Evolutionary conservation across 2,113 vertebrate genomes (phyloP).

Genomic region (Amia ocellicauda): DNA sequence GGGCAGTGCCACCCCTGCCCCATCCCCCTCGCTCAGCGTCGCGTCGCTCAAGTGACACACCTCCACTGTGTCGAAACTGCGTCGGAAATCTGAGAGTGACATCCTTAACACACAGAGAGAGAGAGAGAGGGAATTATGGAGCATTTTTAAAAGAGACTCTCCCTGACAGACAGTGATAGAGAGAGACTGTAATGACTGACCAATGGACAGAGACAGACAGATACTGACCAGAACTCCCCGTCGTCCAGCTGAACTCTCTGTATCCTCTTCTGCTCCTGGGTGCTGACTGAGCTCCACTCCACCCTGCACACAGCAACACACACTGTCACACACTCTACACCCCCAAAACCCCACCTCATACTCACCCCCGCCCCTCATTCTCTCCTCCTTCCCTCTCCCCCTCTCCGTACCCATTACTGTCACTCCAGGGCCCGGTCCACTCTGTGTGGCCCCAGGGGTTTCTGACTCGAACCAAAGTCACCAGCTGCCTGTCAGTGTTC

Average conservation of each 20-base stretch:
- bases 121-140: neutral
- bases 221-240: slow-evolving; percentile 48
- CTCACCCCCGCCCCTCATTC: too few species aligned
- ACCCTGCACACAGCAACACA: slow-evolving; percentile 17
- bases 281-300: slow-evolving; percentile 32
- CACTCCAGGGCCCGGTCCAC: slow-evolving; percentile 70
- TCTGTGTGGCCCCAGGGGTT: slow-evolving; percentile 72
- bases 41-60: slow-evolving; percentile 61
- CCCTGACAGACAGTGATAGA: too few species aligned
- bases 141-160: too few species aligned
- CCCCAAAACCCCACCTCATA: too few species aligned
- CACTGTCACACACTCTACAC: too few species aligned
- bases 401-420: slow-evolving; percentile 30
- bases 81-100: slow-evolving; percentile 60
- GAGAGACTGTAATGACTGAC: too few species aligned
- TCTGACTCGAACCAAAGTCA: slow-evolving; percentile 57
- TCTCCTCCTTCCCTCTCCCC: too few species aligned
- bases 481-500: slow-evolving; percentile 19
- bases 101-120: slow-evolving; percentile 51
- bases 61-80: slow-evolving; percentile 63
- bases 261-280: slow-evolving; percentile 26
- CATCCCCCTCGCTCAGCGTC: slow-evolving; percentile 16
- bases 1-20: slow-evolving; percentile 26
- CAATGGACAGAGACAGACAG: neutral
- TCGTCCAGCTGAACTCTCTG: slow-evolving; percentile 33